Conservation (phyloP, 2,113 vertebrate genomes). For the Ceuthmochares aereus region DNA sequence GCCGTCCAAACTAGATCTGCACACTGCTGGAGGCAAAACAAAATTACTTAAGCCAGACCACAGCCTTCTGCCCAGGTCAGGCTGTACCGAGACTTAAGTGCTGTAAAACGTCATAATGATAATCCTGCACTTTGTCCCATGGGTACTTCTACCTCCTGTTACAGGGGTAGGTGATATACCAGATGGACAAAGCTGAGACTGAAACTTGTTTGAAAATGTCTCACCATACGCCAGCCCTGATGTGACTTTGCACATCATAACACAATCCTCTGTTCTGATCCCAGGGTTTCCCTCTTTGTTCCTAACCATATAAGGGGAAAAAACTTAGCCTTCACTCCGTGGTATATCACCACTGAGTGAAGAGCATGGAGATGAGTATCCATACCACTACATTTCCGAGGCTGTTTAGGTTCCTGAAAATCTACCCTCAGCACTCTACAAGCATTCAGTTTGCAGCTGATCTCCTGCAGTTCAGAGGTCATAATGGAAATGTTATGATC, state of each 20-base stretch:
- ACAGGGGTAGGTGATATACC: not conserved
- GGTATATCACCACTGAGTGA: not conserved
- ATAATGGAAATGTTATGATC: not conserved
- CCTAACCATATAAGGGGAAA: not conserved
- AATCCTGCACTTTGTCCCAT: accelerated
- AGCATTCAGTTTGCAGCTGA: not conserved
- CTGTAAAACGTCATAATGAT: not conserved
- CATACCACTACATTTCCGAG: not conserved
- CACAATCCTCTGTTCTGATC: not conserved
- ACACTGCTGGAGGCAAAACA: not conserved
- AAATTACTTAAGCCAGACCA: not conserved
- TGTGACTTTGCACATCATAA: not conserved
- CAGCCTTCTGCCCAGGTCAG: not conserved
- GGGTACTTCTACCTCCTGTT: not conserved
- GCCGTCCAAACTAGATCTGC: not conserved
- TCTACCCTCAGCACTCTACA: not conserved
- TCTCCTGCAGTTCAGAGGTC: not conserved
- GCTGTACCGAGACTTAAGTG: not conserved
- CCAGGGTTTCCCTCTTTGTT: not conserved
- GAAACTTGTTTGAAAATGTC: not conserved
- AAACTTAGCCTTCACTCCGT: not conserved
- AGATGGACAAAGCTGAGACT: not conserved
- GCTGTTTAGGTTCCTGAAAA: not conserved
- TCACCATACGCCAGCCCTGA: not conserved
- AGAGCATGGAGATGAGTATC: accelerated